These are phyloP conservation scores for Aromia moschata DNA, from an alignment of 2,888 invertebrate species.

Conservation along the genomic window DNA sequence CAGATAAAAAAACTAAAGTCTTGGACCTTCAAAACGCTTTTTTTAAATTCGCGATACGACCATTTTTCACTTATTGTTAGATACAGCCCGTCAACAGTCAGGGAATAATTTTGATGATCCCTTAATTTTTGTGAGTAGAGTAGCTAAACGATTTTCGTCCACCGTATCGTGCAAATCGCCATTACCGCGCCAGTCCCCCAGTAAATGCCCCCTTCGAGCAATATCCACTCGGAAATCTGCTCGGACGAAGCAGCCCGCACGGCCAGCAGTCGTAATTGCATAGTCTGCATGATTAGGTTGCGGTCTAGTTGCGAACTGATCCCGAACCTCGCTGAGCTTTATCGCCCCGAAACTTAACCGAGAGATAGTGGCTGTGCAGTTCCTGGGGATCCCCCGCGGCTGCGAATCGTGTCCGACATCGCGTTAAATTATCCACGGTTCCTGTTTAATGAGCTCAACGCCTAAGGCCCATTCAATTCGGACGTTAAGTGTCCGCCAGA, in stretches of 20 bases:
- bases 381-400: constrained; percentile 17
- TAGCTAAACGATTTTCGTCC: too few relatives aligned
- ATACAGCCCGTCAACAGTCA: too few relatives aligned
- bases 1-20: too few relatives aligned
- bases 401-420: constrained; percentile 33
- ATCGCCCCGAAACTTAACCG: constrained; percentile 23
- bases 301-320: constrained; percentile 29
- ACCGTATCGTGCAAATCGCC: too few relatives aligned
- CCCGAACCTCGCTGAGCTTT: constrained; percentile 30
- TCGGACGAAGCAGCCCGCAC: constrained; percentile 7
- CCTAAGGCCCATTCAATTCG: constrained; percentile 13
- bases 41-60: too few relatives aligned
- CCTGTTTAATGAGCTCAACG: constrained; percentile 36
- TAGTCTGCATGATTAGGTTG: constrained; percentile 32
- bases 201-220: not conserved
- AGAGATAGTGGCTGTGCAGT: too few relatives aligned
- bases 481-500: too few relatives aligned
- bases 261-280: constrained; percentile 18
- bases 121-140: too few relatives aligned
- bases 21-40: too few relatives aligned
- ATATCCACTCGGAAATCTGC: not conserved
- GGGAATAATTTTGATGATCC: too few relatives aligned
- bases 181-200: too few relatives aligned
- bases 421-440: constrained; percentile 39
- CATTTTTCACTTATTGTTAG: too few relatives aligned